A percentile compares a stretch with the other conserved stretches of the same genome.
These are phyloP conservation scores for Lathamus discolor DNA, from an alignment of 2,113 vertebrate species.

Conservation along the genomic window DNA sequence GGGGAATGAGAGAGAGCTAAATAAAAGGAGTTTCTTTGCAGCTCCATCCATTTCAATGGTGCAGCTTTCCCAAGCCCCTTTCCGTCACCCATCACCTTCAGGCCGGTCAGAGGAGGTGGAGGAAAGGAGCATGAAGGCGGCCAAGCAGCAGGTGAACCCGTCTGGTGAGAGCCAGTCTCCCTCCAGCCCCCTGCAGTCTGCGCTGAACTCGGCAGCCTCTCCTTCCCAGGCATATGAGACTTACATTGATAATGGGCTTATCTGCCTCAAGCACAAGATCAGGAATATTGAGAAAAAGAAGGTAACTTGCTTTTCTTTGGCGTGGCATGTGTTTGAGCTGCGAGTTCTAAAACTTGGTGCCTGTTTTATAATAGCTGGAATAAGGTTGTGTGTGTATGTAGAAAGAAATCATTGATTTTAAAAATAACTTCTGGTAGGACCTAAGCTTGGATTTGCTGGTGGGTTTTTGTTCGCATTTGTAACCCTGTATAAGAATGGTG, in stretches of 20 bases:
- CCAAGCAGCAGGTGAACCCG: slow-evolving; percentile 66
- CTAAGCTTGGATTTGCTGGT: background rate
- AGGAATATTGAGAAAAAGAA: slow-evolving; percentile 98
- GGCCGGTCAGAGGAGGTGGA: slow-evolving; percentile 66
- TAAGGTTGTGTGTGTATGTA: background rate
- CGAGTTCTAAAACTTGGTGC: rapidly evolving
- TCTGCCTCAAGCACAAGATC: slow-evolving; percentile 96
- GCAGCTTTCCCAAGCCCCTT: slow-evolving; percentile 81
- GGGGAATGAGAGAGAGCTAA: background rate
- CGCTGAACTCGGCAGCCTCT: slow-evolving; percentile 73
- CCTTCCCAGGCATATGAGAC: slow-evolving; percentile 88
- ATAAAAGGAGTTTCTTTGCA: slow-evolving; percentile 41
- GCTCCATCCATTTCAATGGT: slow-evolving; percentile 82
- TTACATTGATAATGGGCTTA: slow-evolving; percentile 93
- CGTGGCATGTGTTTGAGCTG: background rate
- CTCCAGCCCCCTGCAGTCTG: slow-evolving; percentile 72
- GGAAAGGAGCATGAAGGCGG: slow-evolving; percentile 71
- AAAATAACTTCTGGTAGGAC: background rate
- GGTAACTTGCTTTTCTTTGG: slow-evolving; percentile 67
- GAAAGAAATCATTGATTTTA: background rate
- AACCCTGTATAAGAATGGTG: background rate
- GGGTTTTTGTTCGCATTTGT: background rate
- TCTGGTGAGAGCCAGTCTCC: slow-evolving; percentile 65
- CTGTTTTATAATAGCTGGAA: background rate
- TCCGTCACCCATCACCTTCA: slow-evolving; percentile 67